Conservation (phyloP, 2,797 vertebrate genomes). For the Heteromormyrus szaboi region DNA sequence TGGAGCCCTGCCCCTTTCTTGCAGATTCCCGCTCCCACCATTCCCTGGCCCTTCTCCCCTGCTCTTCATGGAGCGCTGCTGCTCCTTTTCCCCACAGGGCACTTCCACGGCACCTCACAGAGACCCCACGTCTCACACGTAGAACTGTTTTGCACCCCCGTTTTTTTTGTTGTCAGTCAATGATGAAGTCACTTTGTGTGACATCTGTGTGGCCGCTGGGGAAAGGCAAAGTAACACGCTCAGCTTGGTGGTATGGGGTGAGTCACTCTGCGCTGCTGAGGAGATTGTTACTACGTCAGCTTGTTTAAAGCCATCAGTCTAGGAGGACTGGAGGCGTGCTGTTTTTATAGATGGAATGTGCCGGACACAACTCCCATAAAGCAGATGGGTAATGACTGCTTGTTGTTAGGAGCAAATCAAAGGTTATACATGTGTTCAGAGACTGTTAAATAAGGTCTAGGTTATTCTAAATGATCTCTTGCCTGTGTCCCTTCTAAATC, state of each 20-base stretch:
- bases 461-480: conserved; percentile 62
- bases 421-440: conserved; percentile 64
- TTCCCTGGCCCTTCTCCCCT: not conserved
- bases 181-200: conserved; percentile 34
- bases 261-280: conserved; percentile 28
- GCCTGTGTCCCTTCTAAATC: conserved; percentile 51
- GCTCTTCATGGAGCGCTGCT: not conserved
- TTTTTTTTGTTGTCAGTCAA: conserved; percentile 35
- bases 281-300: conserved; percentile 43
- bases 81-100: not conserved
- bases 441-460: conserved; percentile 69
- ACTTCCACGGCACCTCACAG: not conserved
- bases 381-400: conserved; percentile 71
- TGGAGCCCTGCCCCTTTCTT: not conserved
- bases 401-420: conserved; percentile 65
- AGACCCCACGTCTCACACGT: conserved; percentile 4
- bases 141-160: not conserved
- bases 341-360: conserved; percentile 52
- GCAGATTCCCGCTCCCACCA: not conserved
- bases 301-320: conserved; percentile 47
- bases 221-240: conserved; percentile 39
- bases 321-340: conserved; percentile 29
- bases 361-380: conserved; percentile 57
- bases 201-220: conserved; percentile 44
- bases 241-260: conserved; percentile 39